Conservation (phyloP, 2,113 vertebrate genomes). For the Tylochromis polylepis region DNA sequence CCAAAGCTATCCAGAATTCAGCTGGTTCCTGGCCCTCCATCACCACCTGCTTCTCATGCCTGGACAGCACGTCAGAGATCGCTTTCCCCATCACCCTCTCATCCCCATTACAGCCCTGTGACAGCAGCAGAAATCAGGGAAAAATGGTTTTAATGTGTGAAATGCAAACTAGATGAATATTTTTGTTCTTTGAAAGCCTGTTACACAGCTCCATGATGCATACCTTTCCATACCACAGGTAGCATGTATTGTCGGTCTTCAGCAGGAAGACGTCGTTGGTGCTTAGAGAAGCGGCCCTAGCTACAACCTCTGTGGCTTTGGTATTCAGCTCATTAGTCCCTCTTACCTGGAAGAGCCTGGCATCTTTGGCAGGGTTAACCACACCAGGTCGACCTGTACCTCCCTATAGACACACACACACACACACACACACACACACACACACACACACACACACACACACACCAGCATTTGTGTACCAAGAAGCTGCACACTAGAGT, state of each 20-base stretch:
- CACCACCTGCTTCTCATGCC: slow-evolving; percentile 80
- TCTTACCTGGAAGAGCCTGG: slow-evolving; percentile 84
- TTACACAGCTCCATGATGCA: not conserved
- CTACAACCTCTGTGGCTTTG: slow-evolving; percentile 80
- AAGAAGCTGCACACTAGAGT: slow-evolving; percentile 27
- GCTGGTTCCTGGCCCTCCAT: slow-evolving; percentile 87
- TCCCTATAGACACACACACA: slow-evolving; percentile 59
- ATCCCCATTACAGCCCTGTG: slow-evolving; percentile 86
- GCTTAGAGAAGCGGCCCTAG: slow-evolving; percentile 82
- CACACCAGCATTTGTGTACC: slow-evolving; percentile 27
- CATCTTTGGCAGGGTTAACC: slow-evolving; percentile 6
- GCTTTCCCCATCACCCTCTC: slow-evolving; percentile 85
- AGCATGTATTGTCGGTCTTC: slow-evolving; percentile 68
- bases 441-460: not conserved
- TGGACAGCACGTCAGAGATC: slow-evolving; percentile 79
- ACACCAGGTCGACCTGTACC: slow-evolving; percentile 76
- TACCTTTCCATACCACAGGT: slow-evolving; percentile 91
- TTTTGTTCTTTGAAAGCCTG: not conserved
- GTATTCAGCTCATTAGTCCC: slow-evolving; percentile 82
- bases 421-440: slow-evolving; percentile 2
- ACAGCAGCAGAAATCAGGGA: not conserved
- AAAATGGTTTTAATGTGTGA: accelerated
- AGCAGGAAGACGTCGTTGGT: slow-evolving; percentile 85
- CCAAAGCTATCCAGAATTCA: slow-evolving; percentile 86
- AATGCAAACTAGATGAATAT: not conserved